Evolutionary conservation across 2,113 vertebrate species (phyloP), one percentile per base, ranked within the genome.

Genomic region (Dermatemys mawii): DNA sequence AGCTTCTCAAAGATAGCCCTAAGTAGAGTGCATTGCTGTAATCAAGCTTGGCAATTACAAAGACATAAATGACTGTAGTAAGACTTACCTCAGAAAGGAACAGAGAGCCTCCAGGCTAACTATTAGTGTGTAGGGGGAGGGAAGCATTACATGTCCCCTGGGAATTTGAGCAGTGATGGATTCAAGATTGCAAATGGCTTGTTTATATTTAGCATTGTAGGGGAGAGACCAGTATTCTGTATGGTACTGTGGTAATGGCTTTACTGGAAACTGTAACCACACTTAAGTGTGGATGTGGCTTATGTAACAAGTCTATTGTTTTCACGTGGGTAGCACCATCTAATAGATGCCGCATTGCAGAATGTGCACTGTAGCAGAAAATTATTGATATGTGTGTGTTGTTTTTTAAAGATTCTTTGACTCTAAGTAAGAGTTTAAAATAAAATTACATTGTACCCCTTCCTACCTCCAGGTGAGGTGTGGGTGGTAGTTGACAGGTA

Each of bases 331-430:
- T 27, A 35, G 81, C 0, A 0, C 41, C 67, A 11, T 2, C 70
- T 38, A 8, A 3, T 32, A 63, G 78, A 54, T 92, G 81, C 81
- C 32, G 93, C 93, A 94, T 6, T 95, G 93, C 93, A 84, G 91
- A 16, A 51, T 53, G 86, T 63, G 12, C 10, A 5, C 13, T 1
- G 11, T 79, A 53, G 84, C 78, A 84, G 54, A 79, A 2, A 9
- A 11, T 73, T 11, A 10, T 41, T 44, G 50, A 75, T 57, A 48
- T 87, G 63, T 54, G 44, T 11, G 10, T 16, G 46, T 76, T 81
- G 1, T 32, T 53, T 49, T 1, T 0, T 81, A 2, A 8, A 50
- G 13, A 35, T 13, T 5, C 3, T 75, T 12, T 41, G 4, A 50
- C 32, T 0, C 32, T 4, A 1, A 24, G 0, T 19, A 2, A 46